Evolutionary conservation across 1,140 invertebrate species (phyloP), one percentile per base, ranked within the genome.

Genomic region (Diabrotica virgifera): DNA sequence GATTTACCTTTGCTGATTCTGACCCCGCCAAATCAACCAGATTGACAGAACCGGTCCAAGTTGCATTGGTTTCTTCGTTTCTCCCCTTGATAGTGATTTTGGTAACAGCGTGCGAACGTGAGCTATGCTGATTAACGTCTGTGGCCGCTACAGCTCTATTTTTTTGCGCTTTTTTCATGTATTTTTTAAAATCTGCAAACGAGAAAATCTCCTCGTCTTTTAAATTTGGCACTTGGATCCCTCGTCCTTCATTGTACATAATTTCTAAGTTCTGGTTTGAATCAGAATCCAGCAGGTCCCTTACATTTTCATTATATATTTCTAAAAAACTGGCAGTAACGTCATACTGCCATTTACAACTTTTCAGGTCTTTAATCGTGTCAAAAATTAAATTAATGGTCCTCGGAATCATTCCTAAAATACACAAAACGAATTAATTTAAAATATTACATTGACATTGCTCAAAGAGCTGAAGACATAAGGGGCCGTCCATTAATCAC

Each of bases 11-110:
- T 0, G 91, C 87, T 73, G 92, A 89, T 78, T 97, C 95, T 36
- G 93, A 95, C n/a, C 94, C 95, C 54, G 95, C 95, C 67, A 97
- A 82, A 78, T 97, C 95, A 0, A 97, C 92, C 58, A 97, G 81
- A 83, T 94, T 95, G 12, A 95, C 81, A 56, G 87, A 87, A 52
- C 89, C 89, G 4, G 36, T 59, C 14, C 58, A 65, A 12, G 52
- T 37, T 11, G 58, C n/a, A 36, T 65, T 61, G 35, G 51, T 12
- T 13, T 67, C 55, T 13, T 52, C 14, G 63, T 63, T 51, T 7
- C n/a, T 53, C 38, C 68, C 68, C 54, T 66, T 9, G 35, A 90
- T 80, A 72, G 84, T 83, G 63, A 91, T 88, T 76, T 88, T 86
- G 5, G 88, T 85, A 0, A 96, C 89, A 3, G 91, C 92, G 81